These are phyloP conservation scores for Gobius niger DNA, from an alignment of 2,113 vertebrate genomes.

Conservation along the genomic window DNA sequence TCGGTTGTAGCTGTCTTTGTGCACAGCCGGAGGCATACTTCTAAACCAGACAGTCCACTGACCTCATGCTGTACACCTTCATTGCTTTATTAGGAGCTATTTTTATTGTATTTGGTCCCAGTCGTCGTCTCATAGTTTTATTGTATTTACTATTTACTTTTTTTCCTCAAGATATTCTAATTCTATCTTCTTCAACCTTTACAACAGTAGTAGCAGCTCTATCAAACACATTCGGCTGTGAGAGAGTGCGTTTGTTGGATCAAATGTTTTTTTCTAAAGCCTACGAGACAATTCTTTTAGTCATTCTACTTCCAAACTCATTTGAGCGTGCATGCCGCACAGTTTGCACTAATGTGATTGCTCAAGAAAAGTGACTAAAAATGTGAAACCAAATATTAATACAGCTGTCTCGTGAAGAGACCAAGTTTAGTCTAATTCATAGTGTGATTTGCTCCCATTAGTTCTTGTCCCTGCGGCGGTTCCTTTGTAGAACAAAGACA, in stretches of 20 bases:
- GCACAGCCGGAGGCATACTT: constrained; percentile 30
- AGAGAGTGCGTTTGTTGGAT: no score
- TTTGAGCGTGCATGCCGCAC: background rate
- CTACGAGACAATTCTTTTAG: background rate
- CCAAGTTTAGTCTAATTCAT: constrained; percentile 24
- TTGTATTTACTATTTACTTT: no score
- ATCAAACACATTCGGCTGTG: no score
- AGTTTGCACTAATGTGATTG: background rate
- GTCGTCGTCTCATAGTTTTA: no score
- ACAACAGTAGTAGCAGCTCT: no score
- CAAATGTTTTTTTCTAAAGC: background rate
- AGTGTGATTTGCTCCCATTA: constrained; percentile 42
- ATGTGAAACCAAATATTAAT: constrained; percentile 27
- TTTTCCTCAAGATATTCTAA: no score
- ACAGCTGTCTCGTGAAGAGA: constrained; percentile 16
- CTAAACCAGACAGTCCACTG: no score
- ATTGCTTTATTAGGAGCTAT: no score
- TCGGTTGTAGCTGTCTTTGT: constrained; percentile 41
- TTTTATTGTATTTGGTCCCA: no score
- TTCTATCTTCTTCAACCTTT: no score
- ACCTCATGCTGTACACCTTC: no score
- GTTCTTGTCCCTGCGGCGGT: constrained; percentile 26
- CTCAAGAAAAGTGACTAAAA: constrained; percentile 14
- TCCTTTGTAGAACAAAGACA: constrained; percentile 36
- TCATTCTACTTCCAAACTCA: background rate